Evolutionary conservation across 2,797 vertebrate genomes (phyloP), one percentile per base, ranked within the genome.

Genomic region (Coracias cyanogaster): DNA sequence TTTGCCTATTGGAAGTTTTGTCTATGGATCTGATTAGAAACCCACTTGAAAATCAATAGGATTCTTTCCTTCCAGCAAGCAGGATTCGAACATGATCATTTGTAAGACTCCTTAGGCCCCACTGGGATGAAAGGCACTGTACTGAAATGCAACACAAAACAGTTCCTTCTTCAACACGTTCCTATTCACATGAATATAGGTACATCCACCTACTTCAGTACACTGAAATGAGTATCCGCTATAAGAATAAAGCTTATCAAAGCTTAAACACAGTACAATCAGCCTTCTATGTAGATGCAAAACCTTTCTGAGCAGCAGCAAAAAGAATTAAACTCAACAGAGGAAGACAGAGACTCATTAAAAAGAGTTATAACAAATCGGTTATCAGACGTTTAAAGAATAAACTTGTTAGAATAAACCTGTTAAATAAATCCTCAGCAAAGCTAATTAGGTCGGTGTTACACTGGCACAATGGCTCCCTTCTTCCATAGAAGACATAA

Each of bases 341-440:
- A 97, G 69, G 62, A 98, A 97, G 95, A 97, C 89, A 94, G 94
- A 96, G 91, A 62, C 93, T 98, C 97, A 95, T 98, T 98, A 98
- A 91, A 96, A 45, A 84, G 94, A 95, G 94, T 97, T 97, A 91
- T 28, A 97, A 97, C 96, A 96, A 96, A 96, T 97, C 95, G 73
- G 96, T 96, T 98, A 97, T 97, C 97, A 97, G 97, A 77, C 61
- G 1, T 94, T 97, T 96, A 97, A 97, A 96, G 98, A 97, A 98
- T 95, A 96, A 87, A 96, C 95, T 97, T 96, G 96, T 97, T 97
- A 97, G 97, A 97, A 97, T 96, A 97, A 98, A 95, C 96, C 97
- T 96, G 98, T 97, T 97, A 98, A 96, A 96, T 95, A 96, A 98
- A 98, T 94, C 94, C 96, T 91, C 89, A 66, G 96, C 61, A 78